A percentile compares a stretch with the other conserved stretches of the same genome.
These are phyloP conservation scores for Ypsolopha sequella DNA, from an alignment of 2,888 invertebrate species.

Conservation along the genomic window DNA sequence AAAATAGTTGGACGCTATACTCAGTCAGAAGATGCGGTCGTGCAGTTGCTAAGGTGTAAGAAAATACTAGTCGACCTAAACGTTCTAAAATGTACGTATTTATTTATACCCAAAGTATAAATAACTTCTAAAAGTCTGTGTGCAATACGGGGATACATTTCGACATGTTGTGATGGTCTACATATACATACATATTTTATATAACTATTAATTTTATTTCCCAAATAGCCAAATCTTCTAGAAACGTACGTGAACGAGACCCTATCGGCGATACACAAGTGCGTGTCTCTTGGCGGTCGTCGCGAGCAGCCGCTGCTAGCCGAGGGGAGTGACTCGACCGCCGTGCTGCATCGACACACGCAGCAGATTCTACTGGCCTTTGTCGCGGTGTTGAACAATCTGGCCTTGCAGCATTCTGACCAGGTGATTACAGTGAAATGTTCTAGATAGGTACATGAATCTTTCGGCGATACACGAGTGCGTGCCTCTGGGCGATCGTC, in stretches of 20 bases:
- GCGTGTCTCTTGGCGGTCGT: conserved; percentile 42
- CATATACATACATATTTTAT: no score
- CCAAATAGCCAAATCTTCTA: conserved; percentile 42
- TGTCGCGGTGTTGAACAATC: conserved; percentile 76
- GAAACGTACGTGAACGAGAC: conserved; percentile 49
- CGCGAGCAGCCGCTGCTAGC: conserved; percentile 50
- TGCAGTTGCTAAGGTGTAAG: no score
- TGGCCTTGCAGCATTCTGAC: conserved; percentile 76
- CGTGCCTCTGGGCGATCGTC: conserved; percentile 38
- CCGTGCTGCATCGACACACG: conserved; percentile 43
- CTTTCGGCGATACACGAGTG: conserved; percentile 55
- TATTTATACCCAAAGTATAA: no score
- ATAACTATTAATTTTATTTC: neutral
- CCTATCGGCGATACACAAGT: conserved; percentile 51
- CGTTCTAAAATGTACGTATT: no score
- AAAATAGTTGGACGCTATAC: no score
- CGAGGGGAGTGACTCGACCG: conserved; percentile 37
- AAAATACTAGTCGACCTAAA: no score
- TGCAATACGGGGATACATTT: no score
- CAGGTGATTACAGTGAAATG: conserved; percentile 39
- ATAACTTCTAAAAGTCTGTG: no score
- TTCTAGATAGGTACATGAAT: conserved; percentile 41
- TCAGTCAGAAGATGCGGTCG: no score
- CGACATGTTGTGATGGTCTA: no score
- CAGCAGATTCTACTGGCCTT: conserved; percentile 75